Percentiles rank a stretch among this genome's conserved stretches.
These are phyloP conservation scores for Noctilio leporinus DNA, from an alignment of 2,113 vertebrate genomes.

Conservation along the genomic window DNA sequence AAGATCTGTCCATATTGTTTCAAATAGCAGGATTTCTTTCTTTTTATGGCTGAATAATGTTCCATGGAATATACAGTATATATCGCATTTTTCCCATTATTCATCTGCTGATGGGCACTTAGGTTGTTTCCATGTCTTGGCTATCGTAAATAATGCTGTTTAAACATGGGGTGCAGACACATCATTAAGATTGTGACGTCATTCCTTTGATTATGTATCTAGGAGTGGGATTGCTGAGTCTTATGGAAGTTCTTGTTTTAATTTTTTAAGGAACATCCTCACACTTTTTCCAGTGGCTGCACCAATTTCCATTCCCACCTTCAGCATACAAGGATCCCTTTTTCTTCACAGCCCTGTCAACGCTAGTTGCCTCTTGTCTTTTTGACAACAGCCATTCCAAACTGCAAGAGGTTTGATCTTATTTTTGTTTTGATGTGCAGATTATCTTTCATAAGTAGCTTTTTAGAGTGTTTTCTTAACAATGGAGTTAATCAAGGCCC, in stretches of 20 bases:
- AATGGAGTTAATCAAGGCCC: background rate
- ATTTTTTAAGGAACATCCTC: background rate
- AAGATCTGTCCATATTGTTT: background rate
- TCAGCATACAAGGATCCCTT: fast-evolving
- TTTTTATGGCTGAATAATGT: background rate
- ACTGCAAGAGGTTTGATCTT: background rate
- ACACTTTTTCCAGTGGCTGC: background rate
- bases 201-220: background rate
- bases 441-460: background rate
- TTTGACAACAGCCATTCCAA: background rate
- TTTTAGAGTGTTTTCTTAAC: background rate
- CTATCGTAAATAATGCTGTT: background rate
- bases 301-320: background rate
- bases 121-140: background rate
- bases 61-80: background rate
- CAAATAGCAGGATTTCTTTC: background rate
- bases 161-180: background rate
- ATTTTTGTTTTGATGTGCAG: background rate
- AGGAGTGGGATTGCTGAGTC: background rate
- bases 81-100: background rate
- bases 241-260: background rate
- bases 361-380: background rate
- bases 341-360: background rate
- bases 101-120: background rate
- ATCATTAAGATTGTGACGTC: background rate